Conservation (phyloP, 2,113 vertebrate species). For the Anser brachyrhynchus region DNA sequence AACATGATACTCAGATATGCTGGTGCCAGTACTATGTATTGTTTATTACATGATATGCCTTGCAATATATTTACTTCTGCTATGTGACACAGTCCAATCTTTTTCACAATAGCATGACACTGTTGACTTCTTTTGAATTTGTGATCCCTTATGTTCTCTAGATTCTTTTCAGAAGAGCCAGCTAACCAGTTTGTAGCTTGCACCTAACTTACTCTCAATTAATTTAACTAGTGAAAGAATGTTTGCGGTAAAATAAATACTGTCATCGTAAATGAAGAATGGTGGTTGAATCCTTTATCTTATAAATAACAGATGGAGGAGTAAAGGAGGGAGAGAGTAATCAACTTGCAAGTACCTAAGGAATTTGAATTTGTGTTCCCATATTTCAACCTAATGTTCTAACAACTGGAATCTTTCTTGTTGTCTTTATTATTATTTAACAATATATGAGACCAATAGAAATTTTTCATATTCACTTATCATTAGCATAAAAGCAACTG, state of each 20-base stretch:
- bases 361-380: not conserved
- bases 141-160: not conserved
- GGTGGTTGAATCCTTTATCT: not conserved
- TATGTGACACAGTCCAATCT: not conserved
- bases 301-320: not conserved
- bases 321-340: not conserved
- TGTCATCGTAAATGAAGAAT: not conserved
- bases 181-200: not conserved
- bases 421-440: not conserved
- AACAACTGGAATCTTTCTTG: not conserved
- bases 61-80: constrained; percentile 11
- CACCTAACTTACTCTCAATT: not conserved
- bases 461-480: not conserved
- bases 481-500: not conserved
- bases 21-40: not conserved
- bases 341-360: not conserved
- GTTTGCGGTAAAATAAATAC: not conserved
- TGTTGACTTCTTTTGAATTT: not conserved
- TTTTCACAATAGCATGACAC: not conserved
- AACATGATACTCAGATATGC: not conserved
- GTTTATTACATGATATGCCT: not conserved
- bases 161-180: not conserved
- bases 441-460: not conserved
- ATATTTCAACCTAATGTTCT: not conserved
- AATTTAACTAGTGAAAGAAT: not conserved